These are phyloP conservation scores for Colletes collaris DNA, from an alignment of 2,888 invertebrate genomes.

Conservation along the genomic window DNA sequence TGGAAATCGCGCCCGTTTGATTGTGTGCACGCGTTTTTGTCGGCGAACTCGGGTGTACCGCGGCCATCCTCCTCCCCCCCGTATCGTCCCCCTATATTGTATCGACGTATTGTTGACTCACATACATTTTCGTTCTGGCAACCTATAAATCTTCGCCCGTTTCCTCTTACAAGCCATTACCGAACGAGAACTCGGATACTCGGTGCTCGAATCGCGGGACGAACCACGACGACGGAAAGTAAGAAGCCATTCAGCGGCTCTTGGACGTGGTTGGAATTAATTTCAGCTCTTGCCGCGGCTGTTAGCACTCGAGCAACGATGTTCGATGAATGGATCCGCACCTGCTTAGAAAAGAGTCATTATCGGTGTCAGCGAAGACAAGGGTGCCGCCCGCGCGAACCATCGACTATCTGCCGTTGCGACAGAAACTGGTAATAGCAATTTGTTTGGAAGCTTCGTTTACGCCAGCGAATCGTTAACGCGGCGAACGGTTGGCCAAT, in stretches of 20 bases:
- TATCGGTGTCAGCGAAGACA: constrained; percentile 30
- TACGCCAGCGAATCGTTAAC: not conserved
- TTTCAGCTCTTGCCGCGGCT: constrained; percentile 60
- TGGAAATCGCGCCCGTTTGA: constrained; percentile 71
- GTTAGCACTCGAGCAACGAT: constrained; percentile 57
- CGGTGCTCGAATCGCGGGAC: constrained; percentile 48
- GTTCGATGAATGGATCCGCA: constrained; percentile 63
- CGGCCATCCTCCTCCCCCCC: constrained; percentile 25
- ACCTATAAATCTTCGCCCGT: constrained; percentile 79
- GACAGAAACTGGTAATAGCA: constrained; percentile 15
- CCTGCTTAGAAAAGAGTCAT: constrained; percentile 61
- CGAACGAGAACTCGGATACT: constrained; percentile 69
- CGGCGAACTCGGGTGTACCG: constrained; percentile 61
- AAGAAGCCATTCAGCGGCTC: constrained; percentile 67
- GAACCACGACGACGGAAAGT: constrained; percentile 59
- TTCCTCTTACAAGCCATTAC: constrained; percentile 81
- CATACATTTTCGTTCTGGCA: constrained; percentile 74
- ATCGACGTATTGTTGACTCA: constrained; percentile 77
- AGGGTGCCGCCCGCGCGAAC: not conserved
- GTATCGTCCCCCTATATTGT: constrained; percentile 63
- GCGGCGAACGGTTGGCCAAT: not conserved
- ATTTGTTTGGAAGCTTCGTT: constrained; percentile 34
- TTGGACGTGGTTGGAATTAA: constrained; percentile 70
- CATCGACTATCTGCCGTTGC: not conserved
- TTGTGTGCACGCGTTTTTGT: constrained; percentile 69